Evolutionary conservation across 1,140 invertebrate species (phyloP).

Genomic region (Eumaeus atala): DNA sequence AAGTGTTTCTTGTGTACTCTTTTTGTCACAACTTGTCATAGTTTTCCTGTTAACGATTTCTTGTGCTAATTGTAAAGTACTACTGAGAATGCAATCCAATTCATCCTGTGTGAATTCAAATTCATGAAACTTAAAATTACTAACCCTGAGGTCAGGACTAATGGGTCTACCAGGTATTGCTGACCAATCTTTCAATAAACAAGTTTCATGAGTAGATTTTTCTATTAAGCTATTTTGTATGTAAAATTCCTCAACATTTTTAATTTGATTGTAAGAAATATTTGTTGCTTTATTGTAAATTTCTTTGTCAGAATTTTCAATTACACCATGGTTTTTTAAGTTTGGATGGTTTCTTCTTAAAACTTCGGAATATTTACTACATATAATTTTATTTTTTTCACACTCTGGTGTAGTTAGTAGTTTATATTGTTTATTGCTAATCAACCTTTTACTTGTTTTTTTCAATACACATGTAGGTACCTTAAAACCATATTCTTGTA

Average conservation of each 20-base stretch:
- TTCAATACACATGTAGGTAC: constrained; percentile 35
- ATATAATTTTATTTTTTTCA: constrained; percentile 52
- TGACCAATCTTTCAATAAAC: constrained; percentile 65
- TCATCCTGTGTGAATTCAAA: constrained; percentile 47
- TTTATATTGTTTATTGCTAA: constrained; percentile 43
- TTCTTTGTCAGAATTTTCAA: constrained; percentile 18
- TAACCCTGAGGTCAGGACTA: constrained; percentile 43
- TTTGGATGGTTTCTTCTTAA: constrained; percentile 37
- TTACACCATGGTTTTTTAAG: constrained; percentile 8
- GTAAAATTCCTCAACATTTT: constrained; percentile 65
- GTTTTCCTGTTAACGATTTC: constrained; percentile 33
- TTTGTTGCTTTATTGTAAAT: constrained; percentile 42
- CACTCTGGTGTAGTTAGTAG: constrained; percentile 37
- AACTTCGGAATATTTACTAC: constrained; percentile 52
- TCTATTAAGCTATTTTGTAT: constrained; percentile 38
- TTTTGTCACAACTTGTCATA: neutral
- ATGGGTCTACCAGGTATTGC: constrained; percentile 62
- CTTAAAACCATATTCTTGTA: constrained; percentile 64
- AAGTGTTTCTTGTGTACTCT: neutral
- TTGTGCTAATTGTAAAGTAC: constrained; percentile 33
- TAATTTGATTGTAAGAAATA: constrained; percentile 42
- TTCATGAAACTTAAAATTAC: constrained; percentile 38
- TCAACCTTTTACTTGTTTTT: constrained; percentile 34
- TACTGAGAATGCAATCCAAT: constrained; percentile 55
- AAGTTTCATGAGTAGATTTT: constrained; percentile 37